Evolutionary conservation across 2,113 vertebrate genomes (phyloP).

Genomic region (Hyaena hyaena): DNA sequence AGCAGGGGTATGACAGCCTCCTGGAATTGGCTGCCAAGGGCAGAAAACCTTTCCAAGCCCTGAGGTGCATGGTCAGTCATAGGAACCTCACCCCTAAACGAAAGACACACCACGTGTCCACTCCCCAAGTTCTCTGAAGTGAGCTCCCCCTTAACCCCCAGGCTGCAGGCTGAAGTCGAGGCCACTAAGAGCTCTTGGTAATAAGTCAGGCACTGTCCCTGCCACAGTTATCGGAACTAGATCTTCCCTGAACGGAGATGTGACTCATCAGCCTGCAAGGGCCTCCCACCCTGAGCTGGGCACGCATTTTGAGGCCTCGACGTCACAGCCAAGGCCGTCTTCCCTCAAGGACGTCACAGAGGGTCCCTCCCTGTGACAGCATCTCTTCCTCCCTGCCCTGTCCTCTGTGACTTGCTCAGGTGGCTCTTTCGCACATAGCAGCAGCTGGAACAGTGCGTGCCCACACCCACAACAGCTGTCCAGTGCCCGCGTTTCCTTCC

Average conservation of each 20-base stretch:
- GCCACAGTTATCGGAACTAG: not conserved
- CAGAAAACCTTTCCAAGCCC: not conserved
- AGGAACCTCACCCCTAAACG: not conserved
- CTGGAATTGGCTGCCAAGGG: accelerated
- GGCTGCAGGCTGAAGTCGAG: not conserved
- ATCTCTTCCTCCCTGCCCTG: accelerated
- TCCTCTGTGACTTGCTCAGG: accelerated
- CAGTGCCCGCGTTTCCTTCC: too few relatives aligned
- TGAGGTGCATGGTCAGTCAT: accelerated
- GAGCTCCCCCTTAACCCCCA: accelerated
- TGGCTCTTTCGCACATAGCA: accelerated
- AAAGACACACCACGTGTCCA: not conserved
- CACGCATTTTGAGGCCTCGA: not conserved
- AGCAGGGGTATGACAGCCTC: not conserved
- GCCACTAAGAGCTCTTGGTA: not conserved
- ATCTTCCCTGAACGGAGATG: too few relatives aligned
- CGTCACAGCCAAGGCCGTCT: too few relatives aligned
- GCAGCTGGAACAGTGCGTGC: accelerated
- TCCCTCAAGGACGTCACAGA: accelerated
- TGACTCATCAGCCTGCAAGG: accelerated
- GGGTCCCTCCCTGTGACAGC: accelerated
- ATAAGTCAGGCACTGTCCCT: accelerated
- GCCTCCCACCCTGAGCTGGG: accelerated
- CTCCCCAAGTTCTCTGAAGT: not conserved
- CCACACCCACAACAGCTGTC: accelerated